phyloP scores from a whole-genome alignment of 2,113 vertebrate species.

The Macroglossus sobrinus region DNA sequence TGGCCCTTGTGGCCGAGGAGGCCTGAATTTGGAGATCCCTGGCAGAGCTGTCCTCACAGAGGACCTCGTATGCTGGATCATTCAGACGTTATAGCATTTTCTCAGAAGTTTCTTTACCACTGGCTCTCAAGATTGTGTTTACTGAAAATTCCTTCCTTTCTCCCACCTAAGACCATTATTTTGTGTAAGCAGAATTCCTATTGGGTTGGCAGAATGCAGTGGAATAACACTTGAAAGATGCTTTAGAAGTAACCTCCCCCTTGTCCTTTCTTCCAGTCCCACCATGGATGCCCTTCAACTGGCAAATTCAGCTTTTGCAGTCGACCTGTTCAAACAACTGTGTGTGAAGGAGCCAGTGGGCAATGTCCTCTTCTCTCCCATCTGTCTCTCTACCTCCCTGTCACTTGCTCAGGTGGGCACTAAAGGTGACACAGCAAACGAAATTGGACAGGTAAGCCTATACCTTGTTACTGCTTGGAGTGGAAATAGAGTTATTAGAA shows the following conservation, averaged over 20 bases:
- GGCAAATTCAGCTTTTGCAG: conserved; percentile 85
- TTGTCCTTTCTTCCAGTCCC: conserved; percentile 70
- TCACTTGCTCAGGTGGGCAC: conserved; percentile 84
- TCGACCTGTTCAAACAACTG: conserved; percentile 84
- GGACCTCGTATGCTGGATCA: accelerated
- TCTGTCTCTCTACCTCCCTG: conserved; percentile 84
- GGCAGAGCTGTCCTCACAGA: not conserved
- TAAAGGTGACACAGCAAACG: conserved; percentile 83
- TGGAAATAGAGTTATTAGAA: not conserved
- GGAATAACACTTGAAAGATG: not conserved
- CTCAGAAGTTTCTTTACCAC: not conserved
- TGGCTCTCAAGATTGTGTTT: not conserved
- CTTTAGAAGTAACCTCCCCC: not conserved
- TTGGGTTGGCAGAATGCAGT: too few relatives aligned
- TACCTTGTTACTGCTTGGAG: not conserved
- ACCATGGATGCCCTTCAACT: conserved; percentile 82
- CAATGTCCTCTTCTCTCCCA: conserved; percentile 84
- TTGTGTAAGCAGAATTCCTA: not conserved
- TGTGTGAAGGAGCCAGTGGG: conserved; percentile 76
- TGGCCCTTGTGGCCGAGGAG: accelerated
- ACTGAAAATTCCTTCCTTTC: not conserved
- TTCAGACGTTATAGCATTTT: not conserved
- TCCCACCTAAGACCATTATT: not conserved
- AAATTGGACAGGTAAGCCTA: conserved; percentile 82
- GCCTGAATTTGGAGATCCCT: not conserved